Evolutionary conservation across 2,888 invertebrate genomes (phyloP).

Genomic region (Meiosimyza decipiens): DNA sequence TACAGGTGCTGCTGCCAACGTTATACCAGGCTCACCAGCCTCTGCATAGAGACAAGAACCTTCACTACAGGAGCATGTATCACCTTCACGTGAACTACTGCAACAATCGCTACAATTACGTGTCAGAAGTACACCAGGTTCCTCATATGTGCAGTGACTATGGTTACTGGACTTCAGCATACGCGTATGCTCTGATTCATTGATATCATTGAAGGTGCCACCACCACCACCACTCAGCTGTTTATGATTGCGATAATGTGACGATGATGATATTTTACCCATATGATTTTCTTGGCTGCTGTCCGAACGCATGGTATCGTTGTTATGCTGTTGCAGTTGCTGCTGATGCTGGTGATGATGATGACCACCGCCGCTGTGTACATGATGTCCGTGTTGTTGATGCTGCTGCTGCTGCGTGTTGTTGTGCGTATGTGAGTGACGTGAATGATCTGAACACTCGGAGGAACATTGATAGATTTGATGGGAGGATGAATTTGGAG

Average conservation of each 20-base stretch:
- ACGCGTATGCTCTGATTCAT: conserved; percentile 58
- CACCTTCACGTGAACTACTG: conserved; percentile 69
- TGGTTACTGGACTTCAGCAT: conserved; percentile 48
- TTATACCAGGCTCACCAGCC: conserved; percentile 66
- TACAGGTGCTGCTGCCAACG: conserved; percentile 31
- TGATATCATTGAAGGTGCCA: conserved; percentile 54
- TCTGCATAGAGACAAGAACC: conserved; percentile 74
- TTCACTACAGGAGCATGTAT: conserved; percentile 75
- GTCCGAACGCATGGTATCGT: conserved; percentile 58
- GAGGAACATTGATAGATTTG: conserved; percentile 68
- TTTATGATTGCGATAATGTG: conserved; percentile 48
- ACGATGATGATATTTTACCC: conserved; percentile 45
- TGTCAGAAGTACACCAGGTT: conserved; percentile 45
- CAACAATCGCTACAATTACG: conserved; percentile 68
- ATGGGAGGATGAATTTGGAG: conserved; percentile 56
- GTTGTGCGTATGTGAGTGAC: conserved; percentile 57
- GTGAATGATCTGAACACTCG: conserved; percentile 67
- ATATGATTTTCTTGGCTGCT: conserved; percentile 58
- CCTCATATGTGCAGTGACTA: conserved; percentile 51
- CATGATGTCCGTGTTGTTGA: conserved; percentile 45
- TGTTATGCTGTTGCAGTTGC: conserved; percentile 43
- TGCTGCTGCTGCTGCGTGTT: conserved; percentile 39
- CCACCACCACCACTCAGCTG: conserved; percentile 40
- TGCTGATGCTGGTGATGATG: conserved; percentile 42
- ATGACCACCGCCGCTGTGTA: conserved; percentile 26